Evolutionary conservation across 1,140 invertebrate genomes (phyloP).

Genomic region (Magallana ariakensis): DNA sequence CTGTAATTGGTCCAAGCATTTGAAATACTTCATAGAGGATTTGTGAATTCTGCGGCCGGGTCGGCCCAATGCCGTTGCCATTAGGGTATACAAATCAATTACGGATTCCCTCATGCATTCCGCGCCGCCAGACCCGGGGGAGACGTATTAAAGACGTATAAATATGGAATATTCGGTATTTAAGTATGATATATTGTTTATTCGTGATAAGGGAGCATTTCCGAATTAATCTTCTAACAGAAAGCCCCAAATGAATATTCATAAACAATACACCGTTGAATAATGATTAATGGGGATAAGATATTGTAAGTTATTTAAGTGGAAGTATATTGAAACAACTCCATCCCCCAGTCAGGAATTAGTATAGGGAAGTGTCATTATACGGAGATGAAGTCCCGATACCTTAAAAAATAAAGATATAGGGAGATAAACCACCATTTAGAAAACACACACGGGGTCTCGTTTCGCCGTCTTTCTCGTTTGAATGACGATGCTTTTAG

Average conservation of each 20-base stretch:
- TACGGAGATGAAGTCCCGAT: too few species aligned
- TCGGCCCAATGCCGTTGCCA: not conserved
- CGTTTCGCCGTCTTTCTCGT: not conserved
- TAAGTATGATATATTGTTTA: constrained; percentile 36
- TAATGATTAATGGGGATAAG: constrained; percentile 31
- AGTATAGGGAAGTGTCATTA: too few species aligned
- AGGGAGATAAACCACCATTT: too few species aligned
- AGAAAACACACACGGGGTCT: too few species aligned
- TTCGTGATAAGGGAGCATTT: constrained; percentile 35
- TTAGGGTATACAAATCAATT: constrained; percentile 36
- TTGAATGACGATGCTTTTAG: not conserved
- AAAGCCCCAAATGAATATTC: constrained; percentile 33
- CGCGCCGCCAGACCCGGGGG: constrained; percentile 18
- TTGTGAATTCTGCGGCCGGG: constrained; percentile 19
- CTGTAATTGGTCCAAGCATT: constrained; percentile 22
- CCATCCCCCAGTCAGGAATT: too few species aligned
- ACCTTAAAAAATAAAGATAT: too few species aligned
- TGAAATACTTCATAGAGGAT: constrained; percentile 24
- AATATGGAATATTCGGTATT: constrained; percentile 20
- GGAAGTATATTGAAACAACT: not conserved
- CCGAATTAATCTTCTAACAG: constrained; percentile 1
- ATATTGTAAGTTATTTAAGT: constrained; percentile 25
- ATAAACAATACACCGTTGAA: constrained; percentile 18
- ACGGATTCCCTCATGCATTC: constrained; percentile 7
- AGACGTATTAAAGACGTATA: constrained; percentile 30